Conservation (phyloP, 2,113 vertebrate species). For the Dascyllus trimaculatus region DNA sequence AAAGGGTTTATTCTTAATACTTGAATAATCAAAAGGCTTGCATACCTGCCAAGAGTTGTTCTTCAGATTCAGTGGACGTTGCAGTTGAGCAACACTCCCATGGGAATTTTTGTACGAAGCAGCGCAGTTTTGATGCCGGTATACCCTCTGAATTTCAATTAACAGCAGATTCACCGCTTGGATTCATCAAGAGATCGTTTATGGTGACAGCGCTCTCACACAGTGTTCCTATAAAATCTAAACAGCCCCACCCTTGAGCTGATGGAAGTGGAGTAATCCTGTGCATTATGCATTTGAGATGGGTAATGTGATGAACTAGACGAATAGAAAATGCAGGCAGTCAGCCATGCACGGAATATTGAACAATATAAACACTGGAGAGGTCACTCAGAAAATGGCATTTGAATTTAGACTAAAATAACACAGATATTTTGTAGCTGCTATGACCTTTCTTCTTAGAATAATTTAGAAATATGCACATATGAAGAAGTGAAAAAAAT, state of each 20-base stretch:
- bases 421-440: slow-evolving; percentile 1
- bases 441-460: slow-evolving; percentile 8
- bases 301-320: slow-evolving; percentile 34
- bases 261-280: slow-evolving; percentile 45
- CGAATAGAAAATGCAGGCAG: slow-evolving; percentile 28
- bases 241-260: slow-evolving; percentile 26
- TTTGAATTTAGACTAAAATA: slow-evolving; percentile 21
- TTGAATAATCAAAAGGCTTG: slow-evolving; percentile 19
- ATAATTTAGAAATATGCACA: slow-evolving; percentile 7
- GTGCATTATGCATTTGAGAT: slow-evolving; percentile 62
- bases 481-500: slow-evolving; percentile 6
- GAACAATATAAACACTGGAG: slow-evolving; percentile 29
- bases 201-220: slow-evolving; percentile 14
- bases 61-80: slow-evolving; percentile 48
- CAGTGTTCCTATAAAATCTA: slow-evolving; percentile 37
- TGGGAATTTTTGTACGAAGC: slow-evolving; percentile 16
- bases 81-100: slow-evolving; percentile 39
- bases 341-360: slow-evolving; percentile 40
- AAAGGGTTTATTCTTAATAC: neutral
- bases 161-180: slow-evolving; percentile 12
- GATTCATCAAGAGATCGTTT: slow-evolving; percentile 43
- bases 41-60: neutral
- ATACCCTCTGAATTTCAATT: slow-evolving; percentile 55
- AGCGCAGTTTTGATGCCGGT: slow-evolving; percentile 36
- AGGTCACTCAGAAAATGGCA: slow-evolving; percentile 42